These are phyloP conservation scores for Dermatemys mawii DNA, from an alignment of 2,113 vertebrate species.

Conservation along the genomic window DNA sequence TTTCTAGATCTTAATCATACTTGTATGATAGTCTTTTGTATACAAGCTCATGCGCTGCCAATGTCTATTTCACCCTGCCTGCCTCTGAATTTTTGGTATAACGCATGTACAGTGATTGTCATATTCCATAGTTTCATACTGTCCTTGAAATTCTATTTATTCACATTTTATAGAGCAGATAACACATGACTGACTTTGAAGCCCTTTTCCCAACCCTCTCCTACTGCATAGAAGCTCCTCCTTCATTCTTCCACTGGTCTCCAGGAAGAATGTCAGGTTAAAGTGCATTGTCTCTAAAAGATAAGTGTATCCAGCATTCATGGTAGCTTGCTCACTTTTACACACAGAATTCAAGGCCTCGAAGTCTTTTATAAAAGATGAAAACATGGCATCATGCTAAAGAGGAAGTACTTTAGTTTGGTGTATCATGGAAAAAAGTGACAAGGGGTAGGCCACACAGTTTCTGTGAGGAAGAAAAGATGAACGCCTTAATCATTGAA, in stretches of 20 bases:
- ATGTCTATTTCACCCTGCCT: neutral
- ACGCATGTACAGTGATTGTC: neutral
- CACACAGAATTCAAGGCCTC: neutral
- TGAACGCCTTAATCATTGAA: neutral
- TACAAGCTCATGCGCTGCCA: neutral
- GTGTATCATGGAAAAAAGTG: constrained; percentile 9
- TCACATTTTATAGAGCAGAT: neutral
- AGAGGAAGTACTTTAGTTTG: neutral
- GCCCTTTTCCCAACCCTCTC: neutral
- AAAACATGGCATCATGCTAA: neutral
- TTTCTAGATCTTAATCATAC: neutral
- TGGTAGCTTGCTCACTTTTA: neutral
- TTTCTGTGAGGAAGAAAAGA: constrained; percentile 29
- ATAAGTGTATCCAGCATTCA: neutral
- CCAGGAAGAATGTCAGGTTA: neutral
- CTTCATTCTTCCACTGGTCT: neutral
- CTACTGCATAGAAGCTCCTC: neutral
- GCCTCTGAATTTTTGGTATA: neutral
- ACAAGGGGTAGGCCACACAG: constrained; percentile 69
- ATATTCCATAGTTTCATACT: neutral
- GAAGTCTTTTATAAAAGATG: neutral
- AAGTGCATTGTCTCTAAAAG: neutral
- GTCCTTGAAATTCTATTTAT: neutral
- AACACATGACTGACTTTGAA: neutral
- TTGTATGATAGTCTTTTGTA: neutral